Evolutionary conservation across 1,140 invertebrate species (phyloP), one percentile per base, ranked within the genome.

Genomic region (Leucophenga varia): DNA sequence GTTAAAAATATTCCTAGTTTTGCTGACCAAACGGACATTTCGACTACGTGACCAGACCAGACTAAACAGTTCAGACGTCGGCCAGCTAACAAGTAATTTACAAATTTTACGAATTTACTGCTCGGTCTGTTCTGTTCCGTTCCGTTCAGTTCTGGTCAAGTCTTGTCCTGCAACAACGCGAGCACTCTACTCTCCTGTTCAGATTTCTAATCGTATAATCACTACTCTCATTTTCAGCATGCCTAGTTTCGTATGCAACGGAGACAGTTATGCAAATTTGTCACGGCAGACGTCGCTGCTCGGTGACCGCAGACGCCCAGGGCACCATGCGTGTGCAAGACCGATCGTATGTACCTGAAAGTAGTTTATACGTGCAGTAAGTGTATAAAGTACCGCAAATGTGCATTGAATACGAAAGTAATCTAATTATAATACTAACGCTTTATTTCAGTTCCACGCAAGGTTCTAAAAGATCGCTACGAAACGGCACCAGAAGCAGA

Each of bases 291-390:
- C 80, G 90, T 46, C 81, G 83, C 25, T 96, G 92, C 72, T 84
- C 85, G 9, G 77, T 95, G 14, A 81, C 84, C 7, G 91, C 90
- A 1, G 88, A 91, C 72, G 82, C 86, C n/a, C n/a, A n/a, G 32
- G 83, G 86, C 35, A 90, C 89, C 45, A 95, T 95, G 71, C 90
- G 89, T 12, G 0, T 95, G 92, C 73, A 81, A 84, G 42, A 80
- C 84, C 0, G 85, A 88, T 40, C 81, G 85, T 44, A 90, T 91
- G 76, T 95, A 95, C 77, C 83, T 96, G 46, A 91, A 90, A 79
- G 88, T 93, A 36, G 87, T 92, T 44, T 94, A 93, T 77, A 92
- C 91, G 9, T 96, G 92, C 78, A 91, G 93, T 96, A 79, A 90
- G 89, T 85, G n/a, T n/a, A n/a, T n/a, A n/a, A 9, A 31, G 47